Percentiles rank a stretch among this genome's conserved stretches.
Evolutionary conservation across 2,113 vertebrate species (phyloP).

Genomic region (Coracopsis vasa): DNA sequence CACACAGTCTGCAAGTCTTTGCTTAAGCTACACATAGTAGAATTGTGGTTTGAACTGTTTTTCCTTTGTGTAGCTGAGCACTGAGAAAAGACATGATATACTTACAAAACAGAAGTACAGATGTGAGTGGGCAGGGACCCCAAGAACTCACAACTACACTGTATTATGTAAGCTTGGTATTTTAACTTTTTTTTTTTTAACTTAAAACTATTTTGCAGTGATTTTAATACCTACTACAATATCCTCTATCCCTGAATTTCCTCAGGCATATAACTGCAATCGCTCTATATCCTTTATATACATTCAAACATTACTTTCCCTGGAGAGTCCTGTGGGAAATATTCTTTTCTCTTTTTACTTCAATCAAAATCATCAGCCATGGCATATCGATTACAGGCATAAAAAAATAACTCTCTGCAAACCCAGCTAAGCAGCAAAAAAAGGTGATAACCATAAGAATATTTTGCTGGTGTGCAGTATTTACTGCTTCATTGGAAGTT

Average conservation of each 20-base stretch:
- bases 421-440: conserved; percentile 31
- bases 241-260: conserved; percentile 34
- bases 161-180: background rate
- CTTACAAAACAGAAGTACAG: background rate
- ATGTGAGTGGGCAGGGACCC: background rate
- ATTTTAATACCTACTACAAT: conserved; percentile 23
- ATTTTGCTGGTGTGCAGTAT: conserved; percentile 15
- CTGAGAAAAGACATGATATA: background rate
- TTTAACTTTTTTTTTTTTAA: background rate
- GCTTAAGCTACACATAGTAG: background rate
- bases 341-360: conserved; percentile 57
- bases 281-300: conserved; percentile 28
- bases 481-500: conserved; percentile 26
- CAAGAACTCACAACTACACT: background rate
- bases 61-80: background rate
- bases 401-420: background rate
- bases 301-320: conserved; percentile 38
- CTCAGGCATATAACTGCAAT: conserved; percentile 49
- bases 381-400: conserved; percentile 49
- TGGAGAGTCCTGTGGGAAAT: conserved; percentile 54
- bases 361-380: conserved; percentile 53
- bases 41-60: background rate
- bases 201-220: background rate
- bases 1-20: background rate
- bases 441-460: background rate